Base-by-base conservation (phyloP, 2,113 vertebrate species). In the Tonatia bakeri region DNA sequence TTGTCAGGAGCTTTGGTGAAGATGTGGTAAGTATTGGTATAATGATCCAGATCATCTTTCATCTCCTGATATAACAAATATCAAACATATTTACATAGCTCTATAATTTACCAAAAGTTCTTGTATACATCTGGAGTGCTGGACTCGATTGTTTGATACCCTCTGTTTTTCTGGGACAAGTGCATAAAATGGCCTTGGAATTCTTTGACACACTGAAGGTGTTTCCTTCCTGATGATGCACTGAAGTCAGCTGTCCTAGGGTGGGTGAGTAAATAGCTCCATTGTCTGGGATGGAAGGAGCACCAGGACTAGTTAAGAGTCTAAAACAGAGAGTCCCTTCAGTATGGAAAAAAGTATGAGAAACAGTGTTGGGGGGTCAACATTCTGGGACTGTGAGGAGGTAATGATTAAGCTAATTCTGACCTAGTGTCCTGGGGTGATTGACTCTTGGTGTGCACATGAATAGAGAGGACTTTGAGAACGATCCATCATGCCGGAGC, bases 11-110 rank as follows among this genome's bases (percentile, higher is more conserved):
- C 28, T 94, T 96, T 87, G 56, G 47, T 87, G 75, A 96, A 94
- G 75, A 96, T 82, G 54, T 96, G 91, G 36, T 96, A 96, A 50
- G 81, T 90, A 26, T 94, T 96, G 81, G 38, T 91, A 0, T 94
- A 94, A 33, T 50, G n/a, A 87, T 96, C 87, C 81, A 59, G 36
- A 13, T 94, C 95, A 76, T 96, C 87, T 28, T 65, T 82, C 87
- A 94, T 96, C 65, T 96, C 73, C 95, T 94, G 91, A 50, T 12
- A n/a, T 22, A 43, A 81, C 47, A 90, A 67, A 87, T 15, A 56
- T 20, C 38, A 86, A 22, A 45, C 56, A 38, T 40, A 45, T 14
- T 79, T 72, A 79, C 14, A 64, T 20, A 33, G 17, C 33, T 69
- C 33, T 24, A 72, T 0, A 3, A 16, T 56, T 76, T 33, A 76